These are phyloP conservation scores for Liopterus haemorrhoidalis DNA, from an alignment of 2,888 invertebrate species.

Conservation along the genomic window DNA sequence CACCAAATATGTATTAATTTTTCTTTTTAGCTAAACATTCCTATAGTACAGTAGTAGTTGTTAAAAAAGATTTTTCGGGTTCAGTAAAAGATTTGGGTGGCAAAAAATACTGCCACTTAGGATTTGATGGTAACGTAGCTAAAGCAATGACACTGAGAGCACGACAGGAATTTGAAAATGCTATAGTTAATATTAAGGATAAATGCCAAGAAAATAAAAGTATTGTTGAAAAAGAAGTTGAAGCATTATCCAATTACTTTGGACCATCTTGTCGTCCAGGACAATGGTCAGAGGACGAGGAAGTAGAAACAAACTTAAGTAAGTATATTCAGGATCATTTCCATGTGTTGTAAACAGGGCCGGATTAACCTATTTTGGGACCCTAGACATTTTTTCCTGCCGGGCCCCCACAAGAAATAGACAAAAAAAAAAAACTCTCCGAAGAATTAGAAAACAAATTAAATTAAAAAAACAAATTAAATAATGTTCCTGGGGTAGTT, in stretches of 20 bases:
- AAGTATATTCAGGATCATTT: conserved; percentile 43
- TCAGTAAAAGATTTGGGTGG: conserved; percentile 49
- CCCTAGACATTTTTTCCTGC: no score
- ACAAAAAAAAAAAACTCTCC: no score
- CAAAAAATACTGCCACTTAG: conserved; percentile 61
- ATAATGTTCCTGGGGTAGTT: no score
- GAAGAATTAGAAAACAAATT: no score
- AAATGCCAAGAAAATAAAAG: conserved; percentile 39
- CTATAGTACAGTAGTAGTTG: conserved; percentile 58
- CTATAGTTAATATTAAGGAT: conserved; percentile 31
- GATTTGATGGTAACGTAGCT: conserved; percentile 48
- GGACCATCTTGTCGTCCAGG: conserved; percentile 68
- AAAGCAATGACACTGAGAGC: conserved; percentile 57
- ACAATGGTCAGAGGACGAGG: conserved; percentile 53
- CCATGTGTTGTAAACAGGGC: no score
- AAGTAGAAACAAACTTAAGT: conserved; percentile 55
- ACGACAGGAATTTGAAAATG: conserved; percentile 54
- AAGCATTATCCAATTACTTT: conserved; percentile 59
- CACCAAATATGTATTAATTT: no score
- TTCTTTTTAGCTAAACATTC: conserved; percentile 46
- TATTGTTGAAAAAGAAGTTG: conserved; percentile 55
- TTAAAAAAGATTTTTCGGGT: conserved; percentile 46
- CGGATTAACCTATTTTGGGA: no score
- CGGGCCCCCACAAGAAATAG: no score
- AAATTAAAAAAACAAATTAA: no score